A percentile compares a stretch with the other conserved stretches of the same genome.
Evolutionary conservation across 2,888 invertebrate genomes (phyloP).

Genomic region (Nasonovia ribisnigri): DNA sequence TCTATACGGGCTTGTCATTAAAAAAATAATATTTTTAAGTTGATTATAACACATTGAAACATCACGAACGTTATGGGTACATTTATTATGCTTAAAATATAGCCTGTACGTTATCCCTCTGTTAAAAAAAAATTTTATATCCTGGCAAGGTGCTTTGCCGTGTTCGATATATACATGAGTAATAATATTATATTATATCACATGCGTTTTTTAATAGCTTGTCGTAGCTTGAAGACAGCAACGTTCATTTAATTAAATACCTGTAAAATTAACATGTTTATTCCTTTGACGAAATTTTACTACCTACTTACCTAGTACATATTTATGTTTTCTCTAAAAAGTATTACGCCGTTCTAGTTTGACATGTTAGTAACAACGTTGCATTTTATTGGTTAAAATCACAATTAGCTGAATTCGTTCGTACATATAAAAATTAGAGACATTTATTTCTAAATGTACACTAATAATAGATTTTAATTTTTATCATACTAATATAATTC

Average conservation of each 20-base stretch:
- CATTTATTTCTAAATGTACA: neutral
- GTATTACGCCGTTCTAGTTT: neutral
- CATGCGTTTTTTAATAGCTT: constrained; percentile 5
- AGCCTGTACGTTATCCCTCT: neutral
- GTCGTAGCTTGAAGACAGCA: neutral
- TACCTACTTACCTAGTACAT: neutral
- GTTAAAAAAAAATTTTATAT: neutral
- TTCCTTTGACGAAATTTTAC: neutral
- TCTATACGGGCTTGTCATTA: neutral
- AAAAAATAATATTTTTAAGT: neutral
- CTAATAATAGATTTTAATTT: neutral
- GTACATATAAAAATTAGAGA: neutral
- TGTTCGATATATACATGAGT: neutral
- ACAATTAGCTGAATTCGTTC: neutral
- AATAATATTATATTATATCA: neutral
- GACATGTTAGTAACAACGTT: neutral
- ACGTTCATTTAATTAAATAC: constrained; percentile 1
- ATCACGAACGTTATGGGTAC: neutral
- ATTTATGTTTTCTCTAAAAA: neutral
- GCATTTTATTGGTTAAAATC: neutral
- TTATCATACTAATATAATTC: neutral
- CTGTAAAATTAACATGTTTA: neutral
- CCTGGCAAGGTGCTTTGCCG: neutral
- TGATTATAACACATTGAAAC: constrained; percentile 5
- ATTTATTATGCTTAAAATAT: neutral